Evolutionary conservation across 2,113 vertebrate genomes (phyloP).

Genomic region (Neoarius graeffei): DNA sequence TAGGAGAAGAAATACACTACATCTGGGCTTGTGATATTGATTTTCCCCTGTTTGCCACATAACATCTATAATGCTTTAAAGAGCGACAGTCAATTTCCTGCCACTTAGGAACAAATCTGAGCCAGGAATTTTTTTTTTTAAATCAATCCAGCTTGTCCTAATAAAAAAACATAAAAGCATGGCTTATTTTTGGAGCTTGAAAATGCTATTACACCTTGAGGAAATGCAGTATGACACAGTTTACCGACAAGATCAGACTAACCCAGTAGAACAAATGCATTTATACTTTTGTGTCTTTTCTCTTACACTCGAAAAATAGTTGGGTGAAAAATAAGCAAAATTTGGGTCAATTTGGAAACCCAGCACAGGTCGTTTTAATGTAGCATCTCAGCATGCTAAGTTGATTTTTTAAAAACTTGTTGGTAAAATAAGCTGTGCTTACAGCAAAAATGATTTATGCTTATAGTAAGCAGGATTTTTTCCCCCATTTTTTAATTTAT

Average conservation of each 20-base stretch:
- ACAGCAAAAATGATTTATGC: not conserved
- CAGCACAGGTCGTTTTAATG: not conserved
- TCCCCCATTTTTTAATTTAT: too few relatives aligned
- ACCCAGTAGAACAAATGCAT: not conserved
- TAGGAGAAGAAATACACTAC: not conserved
- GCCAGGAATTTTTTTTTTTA: not conserved
- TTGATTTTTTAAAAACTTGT: not conserved
- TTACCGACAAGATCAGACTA: not conserved
- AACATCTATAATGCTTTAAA: conserved; percentile 31
- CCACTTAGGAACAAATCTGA: conserved; percentile 19
- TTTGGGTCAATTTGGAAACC: not conserved
- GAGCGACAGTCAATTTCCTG: conserved; percentile 19
- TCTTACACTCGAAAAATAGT: not conserved
- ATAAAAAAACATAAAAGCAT: conserved; percentile 4
- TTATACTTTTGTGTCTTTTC: not conserved
- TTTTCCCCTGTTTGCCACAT: conserved; percentile 17
- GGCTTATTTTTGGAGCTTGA: conserved; percentile 1
- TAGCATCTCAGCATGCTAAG: not conserved
- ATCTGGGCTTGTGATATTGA: conserved; percentile 31
- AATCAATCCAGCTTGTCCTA: conserved; percentile 12
- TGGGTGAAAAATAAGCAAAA: not conserved
- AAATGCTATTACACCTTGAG: conserved; percentile 9
- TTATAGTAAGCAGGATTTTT: not conserved
- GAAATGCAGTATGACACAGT: not conserved
- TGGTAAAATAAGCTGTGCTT: not conserved